A percentile compares a stretch with the other conserved stretches of the same genome.
These are phyloP conservation scores for Hydroisotoma schaefferi DNA, from an alignment of 2,888 invertebrate genomes.

Conservation along the genomic window DNA sequence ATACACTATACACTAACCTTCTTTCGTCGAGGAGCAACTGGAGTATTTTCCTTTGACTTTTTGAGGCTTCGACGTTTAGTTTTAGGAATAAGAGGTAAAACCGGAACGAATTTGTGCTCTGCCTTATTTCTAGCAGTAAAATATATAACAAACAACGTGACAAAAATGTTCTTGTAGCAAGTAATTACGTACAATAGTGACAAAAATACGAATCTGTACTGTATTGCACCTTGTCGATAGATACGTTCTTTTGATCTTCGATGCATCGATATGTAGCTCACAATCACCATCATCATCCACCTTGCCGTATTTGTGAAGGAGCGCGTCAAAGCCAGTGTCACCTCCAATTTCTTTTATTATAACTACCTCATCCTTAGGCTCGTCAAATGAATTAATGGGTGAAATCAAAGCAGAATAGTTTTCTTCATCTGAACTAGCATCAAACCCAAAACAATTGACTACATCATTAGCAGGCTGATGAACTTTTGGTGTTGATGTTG, in stretches of 20 bases:
- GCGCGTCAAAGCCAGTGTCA: slow-evolving; percentile 13
- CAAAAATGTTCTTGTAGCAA: too few relatives aligned
- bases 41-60: too few relatives aligned
- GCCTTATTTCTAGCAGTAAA: too few relatives aligned
- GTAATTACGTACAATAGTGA: too few relatives aligned
- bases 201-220: background rate
- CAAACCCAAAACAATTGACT: slow-evolving; percentile 38
- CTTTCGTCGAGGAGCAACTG: too few relatives aligned
- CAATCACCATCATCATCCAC: slow-evolving; percentile 15
- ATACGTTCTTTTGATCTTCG: slow-evolving; percentile 23
- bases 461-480: slow-evolving; percentile 21
- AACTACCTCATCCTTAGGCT: background rate
- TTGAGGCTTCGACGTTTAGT: too few relatives aligned
- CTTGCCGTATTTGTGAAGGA: slow-evolving; percentile 23
- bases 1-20: too few relatives aligned
- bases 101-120: too few relatives aligned
- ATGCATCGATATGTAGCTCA: slow-evolving; percentile 28
- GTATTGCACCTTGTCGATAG: background rate
- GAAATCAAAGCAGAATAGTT: slow-evolving; percentile 31
- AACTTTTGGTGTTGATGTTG: slow-evolving; percentile 39
- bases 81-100: too few relatives aligned
- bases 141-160: too few relatives aligned
- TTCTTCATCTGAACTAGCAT: slow-evolving; percentile 16
- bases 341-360: background rate
- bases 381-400: slow-evolving; percentile 23